Conservation (phyloP, 2,888 invertebrate species). For the Alitta virens region DNA sequence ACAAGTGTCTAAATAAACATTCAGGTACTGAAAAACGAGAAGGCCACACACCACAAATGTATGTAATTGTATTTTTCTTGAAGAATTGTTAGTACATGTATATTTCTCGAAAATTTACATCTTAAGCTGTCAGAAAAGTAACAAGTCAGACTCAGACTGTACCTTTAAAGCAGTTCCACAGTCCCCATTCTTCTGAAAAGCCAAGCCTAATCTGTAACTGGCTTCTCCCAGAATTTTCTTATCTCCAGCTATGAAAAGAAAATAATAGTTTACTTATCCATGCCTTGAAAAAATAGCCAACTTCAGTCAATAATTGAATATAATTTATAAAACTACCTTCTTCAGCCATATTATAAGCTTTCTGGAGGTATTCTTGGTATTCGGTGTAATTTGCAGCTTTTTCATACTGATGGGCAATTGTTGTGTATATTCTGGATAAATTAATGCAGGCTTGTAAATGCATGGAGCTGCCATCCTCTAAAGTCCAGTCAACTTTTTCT, state of each 20-base stretch:
- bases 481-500: conserved; percentile 43
- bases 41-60: background rate
- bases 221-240: conserved; percentile 46
- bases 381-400: conserved; percentile 32
- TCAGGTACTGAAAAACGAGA: conserved; percentile 46
- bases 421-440: conserved; percentile 47
- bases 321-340: conserved; percentile 43
- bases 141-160: no score
- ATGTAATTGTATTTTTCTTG: background rate
- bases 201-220: conserved; percentile 49
- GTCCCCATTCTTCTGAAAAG: conserved; percentile 45
- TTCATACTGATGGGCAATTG: conserved; percentile 37
- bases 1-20: conserved; percentile 46
- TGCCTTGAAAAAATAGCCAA: background rate
- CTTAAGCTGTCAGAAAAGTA: no score
- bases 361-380: conserved; percentile 42
- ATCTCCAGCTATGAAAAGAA: conserved; percentile 24
- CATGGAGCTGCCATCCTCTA: conserved; percentile 36
- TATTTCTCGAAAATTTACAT: no score
- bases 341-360: conserved; percentile 50
- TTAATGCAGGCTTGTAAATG: conserved; percentile 48
- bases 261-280: background rate
- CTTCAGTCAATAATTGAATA: background rate
- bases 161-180: conserved; percentile 49
- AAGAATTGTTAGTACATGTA: background rate